A percentile compares a stretch with the other conserved stretches of the same genome.
phyloP scores from a whole-genome alignment of 2,113 vertebrate species.

The Strigops habroptila region DNA sequence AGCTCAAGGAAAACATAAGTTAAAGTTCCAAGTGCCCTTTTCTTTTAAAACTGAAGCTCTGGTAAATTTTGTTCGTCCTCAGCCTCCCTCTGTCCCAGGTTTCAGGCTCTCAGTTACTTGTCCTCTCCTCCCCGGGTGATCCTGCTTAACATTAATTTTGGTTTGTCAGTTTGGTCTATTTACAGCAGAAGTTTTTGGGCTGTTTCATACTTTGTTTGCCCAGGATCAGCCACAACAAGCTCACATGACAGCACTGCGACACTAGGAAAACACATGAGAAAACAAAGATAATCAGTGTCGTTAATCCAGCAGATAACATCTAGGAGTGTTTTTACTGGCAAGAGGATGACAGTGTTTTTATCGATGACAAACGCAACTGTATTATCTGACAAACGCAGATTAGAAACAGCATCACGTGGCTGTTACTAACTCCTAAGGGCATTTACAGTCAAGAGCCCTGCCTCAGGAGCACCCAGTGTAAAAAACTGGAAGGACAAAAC shows the following conservation, averaged over 20 bases:
- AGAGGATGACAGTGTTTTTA: not conserved
- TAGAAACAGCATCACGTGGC: not conserved
- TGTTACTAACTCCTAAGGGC: not conserved
- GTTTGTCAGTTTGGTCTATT: not conserved
- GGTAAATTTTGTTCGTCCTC: not conserved
- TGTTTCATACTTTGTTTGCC: not conserved
- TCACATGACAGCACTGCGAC: not conserved
- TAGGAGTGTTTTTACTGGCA: not conserved
- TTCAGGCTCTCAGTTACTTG: not conserved
- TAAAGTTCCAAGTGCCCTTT: not conserved
- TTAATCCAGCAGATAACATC: not conserved
- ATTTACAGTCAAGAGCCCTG: not conserved
- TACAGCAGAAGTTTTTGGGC: not conserved
- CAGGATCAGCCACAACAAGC: not conserved
- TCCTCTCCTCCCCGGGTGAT: not conserved
- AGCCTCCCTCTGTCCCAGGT: not conserved
- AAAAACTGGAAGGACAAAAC: not conserved
- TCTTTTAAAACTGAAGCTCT: not conserved
- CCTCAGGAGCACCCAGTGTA: accelerated
- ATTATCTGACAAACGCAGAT: no score
- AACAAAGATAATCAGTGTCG: not conserved
- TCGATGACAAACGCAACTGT: not conserved
- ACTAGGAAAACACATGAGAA: not conserved
- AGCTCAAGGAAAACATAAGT: not conserved
- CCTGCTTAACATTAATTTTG: not conserved